Evolutionary conservation across 1,140 invertebrate genomes (phyloP).

Genomic region (Melitaea cinxia): DNA sequence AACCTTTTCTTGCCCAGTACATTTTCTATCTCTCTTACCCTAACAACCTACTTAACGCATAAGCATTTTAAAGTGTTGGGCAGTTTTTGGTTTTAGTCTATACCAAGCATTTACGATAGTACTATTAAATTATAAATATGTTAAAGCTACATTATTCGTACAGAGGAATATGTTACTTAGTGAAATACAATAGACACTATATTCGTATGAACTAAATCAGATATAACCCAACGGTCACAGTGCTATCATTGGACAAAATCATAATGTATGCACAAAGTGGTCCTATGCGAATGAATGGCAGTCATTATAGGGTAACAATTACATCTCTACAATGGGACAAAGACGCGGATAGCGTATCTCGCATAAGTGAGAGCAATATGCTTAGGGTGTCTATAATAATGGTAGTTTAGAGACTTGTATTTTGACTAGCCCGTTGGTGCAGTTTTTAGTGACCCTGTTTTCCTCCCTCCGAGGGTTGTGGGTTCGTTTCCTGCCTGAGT

Average conservation of each 20-base stretch:
- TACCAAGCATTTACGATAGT: too few relatives aligned
- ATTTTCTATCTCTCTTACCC: too few relatives aligned
- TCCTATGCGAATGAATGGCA: constrained; percentile 55
- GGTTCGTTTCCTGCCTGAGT: too few relatives aligned
- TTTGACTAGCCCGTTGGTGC: too few relatives aligned
- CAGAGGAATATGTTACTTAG: neutral
- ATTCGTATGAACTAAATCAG: constrained; percentile 17
- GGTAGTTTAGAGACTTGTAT: neutral
- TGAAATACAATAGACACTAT: constrained; percentile 13
- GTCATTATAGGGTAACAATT: constrained; percentile 63
- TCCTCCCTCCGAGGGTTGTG: too few relatives aligned
- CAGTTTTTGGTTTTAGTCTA: too few relatives aligned
- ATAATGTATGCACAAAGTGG: constrained; percentile 48
- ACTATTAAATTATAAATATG: too few relatives aligned
- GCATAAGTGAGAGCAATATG: constrained; percentile 32
- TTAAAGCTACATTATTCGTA: too few relatives aligned
- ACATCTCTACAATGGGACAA: constrained; percentile 55
- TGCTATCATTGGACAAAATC: constrained; percentile 46
- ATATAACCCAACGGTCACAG: constrained; percentile 34
- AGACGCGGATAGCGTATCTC: constrained; percentile 45
- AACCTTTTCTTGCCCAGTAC: too few relatives aligned
- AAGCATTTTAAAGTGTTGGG: too few relatives aligned
- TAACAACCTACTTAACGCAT: too few relatives aligned
- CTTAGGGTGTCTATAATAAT: constrained; percentile 32
- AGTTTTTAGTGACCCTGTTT: too few relatives aligned